Evolutionary conservation across 2,797 vertebrate genomes (phyloP).

Genomic region (Semotilus atromaculatus): DNA sequence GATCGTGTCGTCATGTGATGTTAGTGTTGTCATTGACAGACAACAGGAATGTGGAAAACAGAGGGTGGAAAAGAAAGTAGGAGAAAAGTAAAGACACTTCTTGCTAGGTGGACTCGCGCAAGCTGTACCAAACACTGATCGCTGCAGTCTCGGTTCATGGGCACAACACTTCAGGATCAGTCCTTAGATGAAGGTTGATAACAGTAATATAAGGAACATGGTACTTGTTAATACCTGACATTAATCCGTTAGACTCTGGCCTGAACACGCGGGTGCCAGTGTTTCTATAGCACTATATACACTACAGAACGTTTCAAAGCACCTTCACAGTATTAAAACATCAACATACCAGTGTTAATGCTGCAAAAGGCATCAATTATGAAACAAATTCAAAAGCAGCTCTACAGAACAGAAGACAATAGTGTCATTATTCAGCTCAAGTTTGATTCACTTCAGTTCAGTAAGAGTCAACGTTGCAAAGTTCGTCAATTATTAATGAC

Average conservation of each 20-base stretch:
- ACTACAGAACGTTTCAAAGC: neutral
- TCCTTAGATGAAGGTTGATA: neutral
- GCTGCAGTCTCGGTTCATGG: no score
- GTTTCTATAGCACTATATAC: neutral
- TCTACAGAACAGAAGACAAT: neutral
- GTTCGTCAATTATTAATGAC: neutral
- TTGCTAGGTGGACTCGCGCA: no score
- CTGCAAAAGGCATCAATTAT: neutral
- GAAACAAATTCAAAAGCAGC: neutral
- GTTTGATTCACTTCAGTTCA: neutral
- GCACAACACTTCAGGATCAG: no score
- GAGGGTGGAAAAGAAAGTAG: no score
- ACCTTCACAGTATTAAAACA: neutral
- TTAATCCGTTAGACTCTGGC: neutral
- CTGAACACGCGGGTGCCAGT: neutral
- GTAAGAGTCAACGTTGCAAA: neutral
- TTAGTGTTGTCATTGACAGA: no score
- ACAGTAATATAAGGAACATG: neutral
- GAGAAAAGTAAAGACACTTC: no score
- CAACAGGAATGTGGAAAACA: no score
- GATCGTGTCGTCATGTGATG: no score
- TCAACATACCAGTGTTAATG: neutral
- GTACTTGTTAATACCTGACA: neutral
- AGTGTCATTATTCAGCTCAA: neutral
- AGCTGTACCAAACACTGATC: neutral